These are phyloP conservation scores for Amyelois transitella DNA, from an alignment of 1,140 invertebrate genomes.

Conservation along the genomic window DNA sequence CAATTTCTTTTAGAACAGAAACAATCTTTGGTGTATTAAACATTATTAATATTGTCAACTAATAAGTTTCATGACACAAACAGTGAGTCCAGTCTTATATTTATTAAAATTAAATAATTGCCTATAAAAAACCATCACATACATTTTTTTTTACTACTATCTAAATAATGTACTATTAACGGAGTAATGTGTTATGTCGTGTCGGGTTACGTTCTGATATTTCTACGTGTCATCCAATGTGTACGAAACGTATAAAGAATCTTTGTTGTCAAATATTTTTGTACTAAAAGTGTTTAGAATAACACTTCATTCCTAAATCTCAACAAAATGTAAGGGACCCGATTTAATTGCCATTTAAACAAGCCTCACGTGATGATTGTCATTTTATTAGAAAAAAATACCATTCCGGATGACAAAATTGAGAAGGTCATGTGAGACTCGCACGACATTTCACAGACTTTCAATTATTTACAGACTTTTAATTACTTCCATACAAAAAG, in stretches of 20 bases:
- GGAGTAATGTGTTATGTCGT: too few relatives aligned
- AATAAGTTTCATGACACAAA: not conserved
- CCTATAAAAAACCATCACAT: not conserved
- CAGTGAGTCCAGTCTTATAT: conserved; percentile 1
- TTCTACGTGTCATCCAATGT: too few relatives aligned
- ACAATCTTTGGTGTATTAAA: conserved; percentile 18
- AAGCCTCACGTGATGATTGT: not conserved
- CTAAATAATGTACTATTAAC: too few relatives aligned
- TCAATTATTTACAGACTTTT: conserved; percentile 1
- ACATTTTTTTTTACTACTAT: not conserved
- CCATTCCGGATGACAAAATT: too few relatives aligned
- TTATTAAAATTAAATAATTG: not conserved
- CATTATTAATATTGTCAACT: not conserved
- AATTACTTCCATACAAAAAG: not conserved
- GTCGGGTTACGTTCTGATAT: too few relatives aligned
- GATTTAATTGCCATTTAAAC: not conserved
- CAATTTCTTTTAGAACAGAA: not conserved
- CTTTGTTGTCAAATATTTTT: too few relatives aligned
- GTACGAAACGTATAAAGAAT: too few relatives aligned
- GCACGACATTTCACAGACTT: not conserved
- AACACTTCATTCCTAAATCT: too few relatives aligned
- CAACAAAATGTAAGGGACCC: not conserved
- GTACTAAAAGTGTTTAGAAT: too few relatives aligned
- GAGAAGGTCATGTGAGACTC: not conserved
- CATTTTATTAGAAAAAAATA: not conserved